Percentiles rank a stretch among this genome's conserved stretches.
Conservation (phyloP, 2,888 invertebrate species). For the Ochropleura leucogaster region DNA sequence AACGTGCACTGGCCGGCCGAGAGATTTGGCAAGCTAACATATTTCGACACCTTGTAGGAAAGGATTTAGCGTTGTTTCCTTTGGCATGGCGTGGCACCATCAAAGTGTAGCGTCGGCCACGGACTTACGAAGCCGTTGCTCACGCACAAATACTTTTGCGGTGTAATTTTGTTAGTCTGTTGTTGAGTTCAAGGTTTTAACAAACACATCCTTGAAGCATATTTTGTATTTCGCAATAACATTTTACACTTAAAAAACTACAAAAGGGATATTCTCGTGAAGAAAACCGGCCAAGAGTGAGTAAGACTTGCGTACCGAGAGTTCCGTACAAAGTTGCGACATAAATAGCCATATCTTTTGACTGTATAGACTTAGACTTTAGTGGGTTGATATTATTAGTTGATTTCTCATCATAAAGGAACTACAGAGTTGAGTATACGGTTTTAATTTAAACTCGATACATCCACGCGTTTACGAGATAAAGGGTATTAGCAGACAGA, state of each 20-base stretch:
- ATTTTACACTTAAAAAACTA: neutral
- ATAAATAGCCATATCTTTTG: no score
- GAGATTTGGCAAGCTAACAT: constrained; percentile 81
- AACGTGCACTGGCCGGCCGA: constrained; percentile 72
- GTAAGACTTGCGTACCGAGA: no score
- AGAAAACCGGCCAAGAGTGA: no score
- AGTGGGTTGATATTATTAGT: no score
- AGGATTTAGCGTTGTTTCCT: constrained; percentile 77
- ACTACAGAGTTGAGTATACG: no score
- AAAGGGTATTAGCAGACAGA: no score
- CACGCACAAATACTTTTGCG: constrained; percentile 35
- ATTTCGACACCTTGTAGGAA: constrained; percentile 78
- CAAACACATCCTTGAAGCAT: constrained; percentile 7
- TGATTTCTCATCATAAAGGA: no score
- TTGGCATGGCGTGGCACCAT: constrained; percentile 67
- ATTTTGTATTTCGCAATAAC: neutral
- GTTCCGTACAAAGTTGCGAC: no score
- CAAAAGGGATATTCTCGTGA: no score
- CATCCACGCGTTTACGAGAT: no score
- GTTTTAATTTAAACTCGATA: no score
- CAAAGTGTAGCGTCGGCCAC: constrained; percentile 42
- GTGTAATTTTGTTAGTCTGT: constrained; percentile 49
- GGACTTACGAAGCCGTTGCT: constrained; percentile 23
- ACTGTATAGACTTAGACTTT: no score
- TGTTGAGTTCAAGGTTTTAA: constrained; percentile 24